Evolutionary conservation across 2,113 vertebrate species (phyloP), one percentile per base, ranked within the genome.

Genomic region (Cynocephalus volans): DNA sequence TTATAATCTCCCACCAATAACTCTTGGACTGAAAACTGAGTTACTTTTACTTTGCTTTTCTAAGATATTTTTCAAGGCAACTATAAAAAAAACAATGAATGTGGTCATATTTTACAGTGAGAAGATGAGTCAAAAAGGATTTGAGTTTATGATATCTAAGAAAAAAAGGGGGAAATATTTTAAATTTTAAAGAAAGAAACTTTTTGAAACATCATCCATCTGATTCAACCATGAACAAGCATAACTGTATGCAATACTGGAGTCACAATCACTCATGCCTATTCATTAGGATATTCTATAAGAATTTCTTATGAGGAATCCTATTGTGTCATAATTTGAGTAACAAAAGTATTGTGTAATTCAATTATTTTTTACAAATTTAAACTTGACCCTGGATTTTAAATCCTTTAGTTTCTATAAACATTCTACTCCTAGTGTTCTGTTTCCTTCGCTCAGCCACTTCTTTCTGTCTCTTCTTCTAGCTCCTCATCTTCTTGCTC

Each of bases 21-120:
- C 11, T 48, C 28, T 48, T 94, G 11, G 12, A 62, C 52, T 86
- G 12, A 79, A 95, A 87, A 54, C 1, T 28, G 24, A 77, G 18
- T 70, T 50, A 54, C 33, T 87, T 97, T 79, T 33, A 86, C 26
- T 70, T 90, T 52, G 93, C 15, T 82, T 95, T 86, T 92, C 69
- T 79, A 97, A 86, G 48, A 83, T 28, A 93, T 60, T 67, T 89
- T 86, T 96, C 56, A 92, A 72, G 50, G 48, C 48, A 88, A 82
- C 12, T 79, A 1, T 19, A 96, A 54, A 76, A 54, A 76, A 96
- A 85, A 84, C 21, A 23, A 65, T 45, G 17, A 77, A 6, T 26
- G 50, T 45, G 31, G 41, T 58, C n/a, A 73, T 67, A 90, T 80
- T 95, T 76, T 48, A 62, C 2, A 28, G 33, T 45, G 31, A 15